phyloP scores from a whole-genome alignment of 2,888 invertebrate genomes.

The Ennomos fuscantarius region DNA sequence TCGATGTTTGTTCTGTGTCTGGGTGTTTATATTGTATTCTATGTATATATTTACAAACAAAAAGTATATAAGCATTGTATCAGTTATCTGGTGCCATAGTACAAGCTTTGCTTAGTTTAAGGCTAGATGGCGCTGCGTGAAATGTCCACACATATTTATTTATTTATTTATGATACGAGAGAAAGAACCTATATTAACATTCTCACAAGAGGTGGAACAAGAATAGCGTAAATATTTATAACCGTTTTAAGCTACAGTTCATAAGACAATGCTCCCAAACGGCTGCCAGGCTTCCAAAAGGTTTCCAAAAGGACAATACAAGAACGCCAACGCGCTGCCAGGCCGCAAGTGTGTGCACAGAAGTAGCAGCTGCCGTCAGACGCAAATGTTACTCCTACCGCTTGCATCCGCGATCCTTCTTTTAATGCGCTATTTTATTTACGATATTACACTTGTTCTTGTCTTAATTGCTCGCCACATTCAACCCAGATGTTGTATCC shows the following conservation, averaged over 20 bases:
- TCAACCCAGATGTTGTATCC: conserved; percentile 21
- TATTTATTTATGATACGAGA: too few species aligned
- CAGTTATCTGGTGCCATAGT: too few species aligned
- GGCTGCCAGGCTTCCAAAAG: too few species aligned
- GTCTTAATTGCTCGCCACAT: conserved; percentile 31
- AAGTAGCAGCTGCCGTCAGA: conserved; percentile 52
- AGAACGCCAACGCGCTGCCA: conserved; percentile 45
- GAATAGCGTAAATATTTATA: not conserved
- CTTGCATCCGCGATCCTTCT: conserved; percentile 40
- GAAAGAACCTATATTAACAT: too few species aligned
- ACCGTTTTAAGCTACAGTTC: not conserved
- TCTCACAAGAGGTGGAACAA: too few species aligned
- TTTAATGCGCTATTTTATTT: conserved; percentile 26
- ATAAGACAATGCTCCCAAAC: conserved; percentile 14
- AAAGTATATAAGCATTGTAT: too few species aligned
- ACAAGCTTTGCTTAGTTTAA: too few species aligned
- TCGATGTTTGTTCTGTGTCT: too few species aligned
- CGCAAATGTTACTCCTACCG: conserved; percentile 37
- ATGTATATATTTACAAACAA: too few species aligned
- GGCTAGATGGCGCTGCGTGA: too few species aligned
- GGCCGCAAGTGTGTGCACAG: conserved; percentile 47
- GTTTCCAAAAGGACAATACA: conserved; percentile 29
- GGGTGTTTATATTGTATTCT: too few species aligned
- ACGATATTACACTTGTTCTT: conserved; percentile 15
- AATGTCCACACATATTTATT: too few species aligned